Conservation (phyloP, 2,113 vertebrate genomes). For the Gadus chalcogrammus region DNA sequence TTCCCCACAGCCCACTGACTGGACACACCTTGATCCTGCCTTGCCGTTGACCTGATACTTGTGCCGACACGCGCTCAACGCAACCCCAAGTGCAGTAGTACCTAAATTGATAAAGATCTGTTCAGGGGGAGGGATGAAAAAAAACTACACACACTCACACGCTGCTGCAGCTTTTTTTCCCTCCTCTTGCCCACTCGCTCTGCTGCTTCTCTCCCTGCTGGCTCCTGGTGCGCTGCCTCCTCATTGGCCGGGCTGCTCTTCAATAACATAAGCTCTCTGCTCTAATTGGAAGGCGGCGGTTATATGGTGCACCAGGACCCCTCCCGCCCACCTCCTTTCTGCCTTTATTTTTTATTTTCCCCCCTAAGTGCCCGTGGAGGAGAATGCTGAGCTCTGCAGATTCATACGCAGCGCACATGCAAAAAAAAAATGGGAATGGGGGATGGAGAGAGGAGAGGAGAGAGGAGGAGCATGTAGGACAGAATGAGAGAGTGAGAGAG, state of each 20-base stretch:
- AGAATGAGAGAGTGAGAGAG: conserved; percentile 9
- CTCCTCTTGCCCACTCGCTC: conserved; percentile 66
- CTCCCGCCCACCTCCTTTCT: conserved; percentile 52
- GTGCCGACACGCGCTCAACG: conserved; percentile 46
- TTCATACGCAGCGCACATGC: conserved; percentile 50
- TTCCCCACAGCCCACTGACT: conserved; percentile 26
- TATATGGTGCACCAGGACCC: conserved; percentile 62
- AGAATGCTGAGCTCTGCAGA: conserved; percentile 73
- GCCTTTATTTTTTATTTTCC: background rate
- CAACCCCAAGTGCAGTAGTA: conserved; percentile 58
- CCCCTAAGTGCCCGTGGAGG: conserved; percentile 51
- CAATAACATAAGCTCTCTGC: conserved; percentile 72
- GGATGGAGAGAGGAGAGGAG: conserved; percentile 23
- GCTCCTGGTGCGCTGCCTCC: conserved; percentile 59
- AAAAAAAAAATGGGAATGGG: conserved; percentile 22
- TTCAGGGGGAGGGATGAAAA: conserved; percentile 57
- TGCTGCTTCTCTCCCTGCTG: conserved; percentile 60
- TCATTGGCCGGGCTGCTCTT: conserved; percentile 70
- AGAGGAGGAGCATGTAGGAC: conserved; percentile 12
- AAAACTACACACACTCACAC: conserved; percentile 68
- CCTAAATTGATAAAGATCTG: conserved; percentile 71
- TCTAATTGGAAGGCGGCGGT: conserved; percentile 69
- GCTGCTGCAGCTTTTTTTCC: conserved; percentile 64
- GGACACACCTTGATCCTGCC: conserved; percentile 57
- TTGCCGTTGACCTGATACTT: conserved; percentile 53